Conservation (phyloP, 2,797 vertebrate species). For the Phyllotis vaccarum region DNA sequence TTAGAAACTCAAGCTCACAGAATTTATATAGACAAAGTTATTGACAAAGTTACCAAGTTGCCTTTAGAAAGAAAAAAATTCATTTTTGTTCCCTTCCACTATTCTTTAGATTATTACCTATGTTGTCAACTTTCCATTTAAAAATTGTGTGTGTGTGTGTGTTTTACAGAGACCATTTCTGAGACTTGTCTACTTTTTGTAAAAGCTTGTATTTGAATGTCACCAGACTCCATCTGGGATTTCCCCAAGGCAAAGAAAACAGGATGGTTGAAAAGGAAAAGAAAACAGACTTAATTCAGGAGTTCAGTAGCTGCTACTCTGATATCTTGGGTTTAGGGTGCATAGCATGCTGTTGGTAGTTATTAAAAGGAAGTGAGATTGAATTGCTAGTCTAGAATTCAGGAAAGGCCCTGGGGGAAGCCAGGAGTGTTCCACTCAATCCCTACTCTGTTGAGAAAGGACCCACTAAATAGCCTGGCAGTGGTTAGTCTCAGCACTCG, state of each 20-base stretch:
- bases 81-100: background rate
- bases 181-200: background rate
- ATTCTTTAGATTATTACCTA: slow-evolving; percentile 23
- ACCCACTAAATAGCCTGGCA: background rate
- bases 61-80: slow-evolving; percentile 18
- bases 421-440: slow-evolving; percentile 21
- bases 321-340: background rate
- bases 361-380: slow-evolving; percentile 50
- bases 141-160: background rate
- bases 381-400: slow-evolving; percentile 50
- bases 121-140: background rate
- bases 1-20: background rate
- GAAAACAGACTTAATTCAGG: slow-evolving; percentile 55
- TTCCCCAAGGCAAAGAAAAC: slow-evolving; percentile 35
- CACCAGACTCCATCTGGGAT: background rate
- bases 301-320: background rate
- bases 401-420: background rate
- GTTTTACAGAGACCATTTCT: background rate
- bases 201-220: slow-evolving; percentile 54
- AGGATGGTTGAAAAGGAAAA: slow-evolving; percentile 24
- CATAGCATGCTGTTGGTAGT: slow-evolving; percentile 46
- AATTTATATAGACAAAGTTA: background rate
- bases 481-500: too few species aligned
- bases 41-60: slow-evolving; percentile 19
- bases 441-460: slow-evolving; percentile 43